phyloP scores from a whole-genome alignment of 2,113 vertebrate species.

The Odontophorus gujanensis region DNA sequence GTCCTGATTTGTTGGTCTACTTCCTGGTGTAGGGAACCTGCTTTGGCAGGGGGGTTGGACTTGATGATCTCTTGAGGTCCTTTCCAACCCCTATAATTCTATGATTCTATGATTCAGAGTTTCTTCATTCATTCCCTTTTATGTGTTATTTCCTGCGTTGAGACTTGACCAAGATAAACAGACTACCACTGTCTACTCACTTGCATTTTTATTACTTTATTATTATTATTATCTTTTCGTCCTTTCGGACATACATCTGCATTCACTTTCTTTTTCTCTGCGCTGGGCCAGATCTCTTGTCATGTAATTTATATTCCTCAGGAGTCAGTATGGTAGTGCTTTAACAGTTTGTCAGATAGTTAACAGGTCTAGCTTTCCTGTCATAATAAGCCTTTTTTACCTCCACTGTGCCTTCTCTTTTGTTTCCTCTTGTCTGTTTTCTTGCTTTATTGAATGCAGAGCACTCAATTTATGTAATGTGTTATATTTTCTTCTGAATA shows the following conservation, averaged over 20 bases:
- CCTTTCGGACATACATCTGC: slow-evolving; percentile 15
- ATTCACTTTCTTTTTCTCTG: slow-evolving; percentile 37
- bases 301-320: slow-evolving; percentile 31
- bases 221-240: background rate
- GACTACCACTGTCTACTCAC: background rate
- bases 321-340: slow-evolving; percentile 24
- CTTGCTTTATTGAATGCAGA: slow-evolving; percentile 58
- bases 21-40: background rate
- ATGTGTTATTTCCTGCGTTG: background rate
- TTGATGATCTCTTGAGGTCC: too few relatives aligned
- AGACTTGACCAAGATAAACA: background rate
- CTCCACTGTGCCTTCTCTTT: slow-evolving; percentile 33
- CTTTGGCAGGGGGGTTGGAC: too few relatives aligned
- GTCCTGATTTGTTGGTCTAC: background rate
- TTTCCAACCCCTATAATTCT: too few relatives aligned
- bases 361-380: slow-evolving; percentile 24
- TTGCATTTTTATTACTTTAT: background rate
- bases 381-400: slow-evolving; percentile 37
- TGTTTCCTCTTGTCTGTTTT: slow-evolving; percentile 45
- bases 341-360: slow-evolving; percentile 43
- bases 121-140: background rate
- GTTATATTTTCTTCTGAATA: slow-evolving; percentile 52
- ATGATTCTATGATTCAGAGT: background rate
- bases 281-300: slow-evolving; percentile 17
- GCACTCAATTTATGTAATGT: slow-evolving; percentile 25